These are phyloP conservation scores for Philereme transversata DNA, from an alignment of 2,888 invertebrate genomes.

Conservation along the genomic window DNA sequence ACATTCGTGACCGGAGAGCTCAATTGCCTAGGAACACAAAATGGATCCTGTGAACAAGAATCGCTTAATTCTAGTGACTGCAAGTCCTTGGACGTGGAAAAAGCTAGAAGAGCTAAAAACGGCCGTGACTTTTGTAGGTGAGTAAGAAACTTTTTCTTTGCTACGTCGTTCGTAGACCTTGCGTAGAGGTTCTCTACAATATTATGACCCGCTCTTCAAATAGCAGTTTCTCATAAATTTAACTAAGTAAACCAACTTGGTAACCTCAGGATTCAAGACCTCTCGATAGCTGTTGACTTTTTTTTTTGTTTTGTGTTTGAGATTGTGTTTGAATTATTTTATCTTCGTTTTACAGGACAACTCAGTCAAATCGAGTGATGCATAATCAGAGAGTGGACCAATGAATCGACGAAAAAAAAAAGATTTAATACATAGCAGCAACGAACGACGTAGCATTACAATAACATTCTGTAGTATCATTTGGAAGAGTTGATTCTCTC, in stretches of 20 bases:
- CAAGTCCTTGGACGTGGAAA: constrained; percentile 26
- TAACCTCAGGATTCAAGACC: no score
- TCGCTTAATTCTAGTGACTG: constrained; percentile 19
- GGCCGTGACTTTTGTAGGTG: constrained; percentile 32
- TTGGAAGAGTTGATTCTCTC: not conserved
- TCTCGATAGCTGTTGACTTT: no score
- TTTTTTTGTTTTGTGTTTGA: no score
- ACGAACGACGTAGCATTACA: constrained; percentile 7
- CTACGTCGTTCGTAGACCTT: constrained; percentile 10
- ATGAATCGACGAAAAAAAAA: no score
- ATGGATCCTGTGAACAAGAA: constrained; percentile 23
- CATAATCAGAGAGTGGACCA: no score
- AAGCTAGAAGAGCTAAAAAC: constrained; percentile 16
- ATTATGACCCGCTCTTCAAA: not conserved
- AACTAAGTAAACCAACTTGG: no score
- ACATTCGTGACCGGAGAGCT: constrained; percentile 9
- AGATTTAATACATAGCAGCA: not conserved
- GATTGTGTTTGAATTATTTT: no score
- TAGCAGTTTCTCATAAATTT: no score
- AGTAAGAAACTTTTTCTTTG: constrained; percentile 3
- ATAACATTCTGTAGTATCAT: not conserved
- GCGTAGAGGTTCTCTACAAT: constrained; percentile 4
- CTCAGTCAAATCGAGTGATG: no score
- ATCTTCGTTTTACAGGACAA: no score
- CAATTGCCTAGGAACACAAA: constrained; percentile 22